phyloP scores from a whole-genome alignment of 2,797 vertebrate genomes.

The Cygnus olor region DNA sequence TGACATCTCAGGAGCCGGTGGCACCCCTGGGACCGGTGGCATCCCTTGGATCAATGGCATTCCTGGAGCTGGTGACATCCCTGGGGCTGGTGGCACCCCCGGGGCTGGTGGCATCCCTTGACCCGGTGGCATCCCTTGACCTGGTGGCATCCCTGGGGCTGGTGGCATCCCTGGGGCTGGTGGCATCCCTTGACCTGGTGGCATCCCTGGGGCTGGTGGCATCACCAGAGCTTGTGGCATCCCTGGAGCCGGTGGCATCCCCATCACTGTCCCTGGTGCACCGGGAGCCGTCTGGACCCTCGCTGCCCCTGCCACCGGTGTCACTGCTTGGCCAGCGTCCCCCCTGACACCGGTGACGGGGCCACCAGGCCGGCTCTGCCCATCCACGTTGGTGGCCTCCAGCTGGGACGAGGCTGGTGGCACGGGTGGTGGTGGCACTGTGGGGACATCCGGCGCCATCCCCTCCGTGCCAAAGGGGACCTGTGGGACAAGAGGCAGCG shows the following conservation, averaged over 20 bases:
- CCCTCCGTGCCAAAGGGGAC: background rate
- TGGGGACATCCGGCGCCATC: accelerated
- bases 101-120: too few relatives aligned
- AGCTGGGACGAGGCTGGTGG: constrained; percentile 66
- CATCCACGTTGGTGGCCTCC: background rate
- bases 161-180: background rate
- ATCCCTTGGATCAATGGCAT: too few relatives aligned
- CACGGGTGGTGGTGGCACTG: constrained; percentile 74
- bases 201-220: background rate
- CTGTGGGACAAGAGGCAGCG: background rate
- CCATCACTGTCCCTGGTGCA: background rate
- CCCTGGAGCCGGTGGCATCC: background rate
- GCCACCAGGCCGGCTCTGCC: background rate
- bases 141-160: too few relatives aligned
- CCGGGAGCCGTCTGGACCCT: background rate
- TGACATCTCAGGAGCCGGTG: background rate
- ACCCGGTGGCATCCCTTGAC: too few relatives aligned
- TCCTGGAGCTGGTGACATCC: background rate
- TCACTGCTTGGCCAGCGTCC: background rate
- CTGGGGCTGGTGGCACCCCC: background rate
- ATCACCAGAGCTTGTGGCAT: background rate
- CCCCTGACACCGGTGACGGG: background rate
- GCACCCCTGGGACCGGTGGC: background rate
- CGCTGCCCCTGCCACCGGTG: background rate
- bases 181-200: background rate